These are phyloP conservation scores for Phengaris arion DNA, from an alignment of 2,888 invertebrate species.

Conservation along the genomic window DNA sequence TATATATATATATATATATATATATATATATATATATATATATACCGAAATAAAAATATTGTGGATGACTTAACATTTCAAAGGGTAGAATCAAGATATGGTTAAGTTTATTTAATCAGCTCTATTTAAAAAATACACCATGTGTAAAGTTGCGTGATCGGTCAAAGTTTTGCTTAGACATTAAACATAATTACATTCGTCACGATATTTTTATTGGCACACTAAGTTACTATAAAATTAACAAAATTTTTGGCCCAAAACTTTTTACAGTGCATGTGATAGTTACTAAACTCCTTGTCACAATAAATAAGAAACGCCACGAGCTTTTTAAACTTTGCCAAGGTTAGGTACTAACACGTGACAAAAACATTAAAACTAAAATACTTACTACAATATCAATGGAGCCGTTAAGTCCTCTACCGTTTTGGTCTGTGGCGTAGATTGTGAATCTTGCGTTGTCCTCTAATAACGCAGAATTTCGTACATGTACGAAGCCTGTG, in stretches of 20 bases:
- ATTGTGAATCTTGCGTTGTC: constrained; percentile 54
- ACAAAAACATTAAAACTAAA: background rate
- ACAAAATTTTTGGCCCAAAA: background rate
- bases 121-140: background rate
- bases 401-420: constrained; percentile 57
- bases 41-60: background rate
- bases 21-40: no score
- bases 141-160: background rate
- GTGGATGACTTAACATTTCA: background rate
- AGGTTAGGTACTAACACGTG: no score
- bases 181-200: constrained; percentile 9
- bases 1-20: no score
- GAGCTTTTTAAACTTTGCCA: no score
- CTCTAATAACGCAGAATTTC: constrained; percentile 57
- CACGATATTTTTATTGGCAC: constrained; percentile 14
- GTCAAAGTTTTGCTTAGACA: background rate
- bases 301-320: no score
- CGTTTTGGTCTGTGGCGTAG: constrained; percentile 65
- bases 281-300: no score
- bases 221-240: background rate
- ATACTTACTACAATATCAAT: constrained; percentile 61
- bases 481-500: constrained; percentile 80
- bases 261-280: background rate
- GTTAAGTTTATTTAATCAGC: background rate
- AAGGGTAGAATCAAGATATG: background rate